Evolutionary conservation across 2,797 vertebrate species (phyloP).

Genomic region (Chelmon rostratus): DNA sequence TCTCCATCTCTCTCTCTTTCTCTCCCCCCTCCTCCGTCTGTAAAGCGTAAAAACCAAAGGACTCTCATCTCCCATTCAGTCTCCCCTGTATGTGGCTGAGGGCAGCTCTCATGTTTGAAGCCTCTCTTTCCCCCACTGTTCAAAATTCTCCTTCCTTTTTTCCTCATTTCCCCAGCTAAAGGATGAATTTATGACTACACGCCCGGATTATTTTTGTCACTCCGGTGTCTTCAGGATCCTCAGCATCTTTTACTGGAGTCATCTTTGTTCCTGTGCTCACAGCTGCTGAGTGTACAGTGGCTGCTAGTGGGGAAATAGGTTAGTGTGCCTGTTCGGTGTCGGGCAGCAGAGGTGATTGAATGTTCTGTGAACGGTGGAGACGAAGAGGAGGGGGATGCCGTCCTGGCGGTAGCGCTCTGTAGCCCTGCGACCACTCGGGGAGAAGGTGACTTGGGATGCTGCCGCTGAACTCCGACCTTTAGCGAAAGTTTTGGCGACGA

Average conservation of each 20-base stretch:
- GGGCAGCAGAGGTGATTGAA: conserved; percentile 69
- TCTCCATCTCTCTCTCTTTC: conserved; percentile 55
- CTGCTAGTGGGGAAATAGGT: conserved; percentile 80
- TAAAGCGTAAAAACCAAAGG: conserved; percentile 74
- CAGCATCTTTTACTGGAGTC: conserved; percentile 57
- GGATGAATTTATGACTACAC: conserved; percentile 56
- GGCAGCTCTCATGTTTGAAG: conserved; percentile 34
- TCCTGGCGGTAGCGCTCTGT: conserved; percentile 54
- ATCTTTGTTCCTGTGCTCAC: conserved; percentile 76
- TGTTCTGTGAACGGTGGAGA: conserved; percentile 44
- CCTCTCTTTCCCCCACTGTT: conserved; percentile 15
- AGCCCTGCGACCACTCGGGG: conserved; percentile 38
- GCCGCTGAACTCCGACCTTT: conserved; percentile 62
- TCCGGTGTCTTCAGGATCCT: conserved; percentile 33
- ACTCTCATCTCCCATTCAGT: conserved; percentile 65
- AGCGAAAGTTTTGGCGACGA: conserved; percentile 42
- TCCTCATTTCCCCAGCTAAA: conserved; percentile 11
- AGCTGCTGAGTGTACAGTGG: conserved; percentile 67
- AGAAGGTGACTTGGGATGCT: conserved; percentile 64
- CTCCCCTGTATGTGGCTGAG: conserved; percentile 50
- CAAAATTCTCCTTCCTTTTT: background rate
- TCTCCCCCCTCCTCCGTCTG: conserved; percentile 45
- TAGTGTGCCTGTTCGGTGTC: conserved; percentile 78
- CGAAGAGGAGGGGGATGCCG: conserved; percentile 74
- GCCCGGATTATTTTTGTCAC: conserved; percentile 40